Base-by-base conservation (phyloP, 1,140 invertebrate species). In the Hermatobates lingyangjiaoensis region DNA sequence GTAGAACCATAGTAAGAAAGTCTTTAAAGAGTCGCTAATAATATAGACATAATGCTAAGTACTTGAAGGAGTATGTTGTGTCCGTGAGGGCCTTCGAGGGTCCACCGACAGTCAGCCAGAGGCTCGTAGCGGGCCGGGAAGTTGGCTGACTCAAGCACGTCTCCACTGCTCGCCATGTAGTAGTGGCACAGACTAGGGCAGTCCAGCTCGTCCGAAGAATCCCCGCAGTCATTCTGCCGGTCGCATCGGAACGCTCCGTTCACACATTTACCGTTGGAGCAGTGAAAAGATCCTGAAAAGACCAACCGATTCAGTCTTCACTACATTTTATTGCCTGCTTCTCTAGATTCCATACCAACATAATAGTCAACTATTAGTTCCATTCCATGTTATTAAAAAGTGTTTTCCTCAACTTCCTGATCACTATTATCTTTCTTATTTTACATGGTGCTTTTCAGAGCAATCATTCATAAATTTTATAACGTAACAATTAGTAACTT, bases 71-170 rank as follows among this genome's bases (percentile, higher is more conserved):
- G 75, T 54, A 95, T 90, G 60, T 90, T 91, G 64, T 92, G 87
- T 38, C 92, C 92, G 67, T 94, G 79, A 3, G 91, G 91, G 25
- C 89, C 91, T 71, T 97, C 92, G 44, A 98, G 70, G 0, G 91
- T 94, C 92, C 93, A 97, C 68, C 92, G 92, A 66, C 92, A 97
- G 62, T 94, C 88, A 50, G 81, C 80, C 47, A 93, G 76, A 2
- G 88, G 74, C 49, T 77, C 75, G 64, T 97, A 96, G 61, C 89
- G 88, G 58, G 89, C 83, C 1, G 92, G 91, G 67, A 92, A 95
- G 63, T 89, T 91, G 0, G 88, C 86, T 57, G 88, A 91, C 64
- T 92, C 86, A 21, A 98, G 85, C 3, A 90, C 85, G 66, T 94
- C 92, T n/a, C 87, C 87, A 59, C 86, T 88, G 56, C 86, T 89